A percentile compares a stretch with the other conserved stretches of the same genome.
These are phyloP conservation scores for Drosophila nr. perissopoda DNA, from an alignment of 2,888 invertebrate species.

Conservation along the genomic window DNA sequence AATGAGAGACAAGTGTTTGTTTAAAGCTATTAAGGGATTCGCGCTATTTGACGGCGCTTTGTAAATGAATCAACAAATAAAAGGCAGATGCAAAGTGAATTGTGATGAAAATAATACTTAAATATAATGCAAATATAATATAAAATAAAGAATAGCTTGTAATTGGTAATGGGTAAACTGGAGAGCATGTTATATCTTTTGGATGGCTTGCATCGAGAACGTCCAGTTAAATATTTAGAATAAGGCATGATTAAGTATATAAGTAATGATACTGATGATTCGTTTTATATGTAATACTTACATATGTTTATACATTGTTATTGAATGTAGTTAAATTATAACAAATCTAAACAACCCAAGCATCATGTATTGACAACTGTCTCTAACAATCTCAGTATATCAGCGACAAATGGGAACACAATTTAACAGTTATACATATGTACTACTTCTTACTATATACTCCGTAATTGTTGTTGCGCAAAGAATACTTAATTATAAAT, in stretches of 20 bases:
- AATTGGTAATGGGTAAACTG: conserved; percentile 9
- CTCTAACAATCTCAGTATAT: conserved; percentile 45
- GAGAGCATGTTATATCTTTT: conserved; percentile 24
- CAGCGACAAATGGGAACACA: conserved; percentile 64
- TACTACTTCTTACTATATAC: conserved; percentile 28
- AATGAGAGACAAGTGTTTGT: conserved; percentile 9
- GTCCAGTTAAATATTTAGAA: conserved; percentile 45
- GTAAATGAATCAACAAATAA: conserved; percentile 55
- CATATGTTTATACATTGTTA: conserved; percentile 72
- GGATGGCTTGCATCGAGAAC: conserved; percentile 12
- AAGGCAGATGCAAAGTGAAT: conserved; percentile 85
- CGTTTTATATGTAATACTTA: conserved; percentile 21
- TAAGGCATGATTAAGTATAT: conserved; percentile 34
- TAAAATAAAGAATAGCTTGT: conserved; percentile 5
- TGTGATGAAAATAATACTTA: conserved; percentile 80
- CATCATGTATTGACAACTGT: conserved; percentile 26
- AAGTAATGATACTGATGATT: conserved; percentile 19
- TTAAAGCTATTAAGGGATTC: conserved; percentile 20
- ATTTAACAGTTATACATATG: conserved; percentile 36
- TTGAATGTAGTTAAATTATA: conserved; percentile 66
- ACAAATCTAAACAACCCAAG: conserved; percentile 34
- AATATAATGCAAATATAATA: conserved; percentile 28
- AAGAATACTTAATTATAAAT: conserved; percentile 27
- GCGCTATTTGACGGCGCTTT: conserved; percentile 44
- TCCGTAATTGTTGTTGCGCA: conserved; percentile 35